These are phyloP conservation scores for Tympanoctomys barrerae DNA, from an alignment of 2,797 vertebrate species.

Conservation along the genomic window DNA sequence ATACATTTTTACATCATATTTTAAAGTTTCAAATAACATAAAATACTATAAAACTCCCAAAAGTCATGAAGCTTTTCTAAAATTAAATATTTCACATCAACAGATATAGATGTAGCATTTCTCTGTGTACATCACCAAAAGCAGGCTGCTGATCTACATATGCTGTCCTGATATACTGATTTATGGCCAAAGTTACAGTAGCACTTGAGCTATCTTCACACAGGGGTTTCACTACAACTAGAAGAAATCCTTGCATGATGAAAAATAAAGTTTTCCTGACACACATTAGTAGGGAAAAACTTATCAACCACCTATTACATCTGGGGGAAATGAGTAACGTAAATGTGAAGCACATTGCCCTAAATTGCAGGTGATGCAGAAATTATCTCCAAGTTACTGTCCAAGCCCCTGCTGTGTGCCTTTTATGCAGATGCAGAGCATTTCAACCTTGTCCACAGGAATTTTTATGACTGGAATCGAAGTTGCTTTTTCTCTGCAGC, in stretches of 20 bases:
- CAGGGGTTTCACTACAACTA: background rate
- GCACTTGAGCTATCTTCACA: background rate
- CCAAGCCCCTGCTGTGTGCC: background rate
- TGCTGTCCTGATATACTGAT: background rate
- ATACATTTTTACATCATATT: conserved; percentile 1
- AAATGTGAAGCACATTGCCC: background rate
- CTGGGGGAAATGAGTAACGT: background rate
- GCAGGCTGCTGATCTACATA: background rate
- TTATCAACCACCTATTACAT: background rate
- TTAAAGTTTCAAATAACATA: background rate
- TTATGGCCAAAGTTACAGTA: background rate
- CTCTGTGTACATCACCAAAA: background rate
- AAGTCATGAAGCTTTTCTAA: background rate
- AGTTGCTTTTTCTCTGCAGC: background rate
- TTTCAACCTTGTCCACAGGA: rapidly evolving
- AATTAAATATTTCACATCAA: background rate
- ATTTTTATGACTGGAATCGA: background rate
- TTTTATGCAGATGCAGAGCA: rapidly evolving
- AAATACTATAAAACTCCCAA: background rate
- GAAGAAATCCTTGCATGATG: background rate
- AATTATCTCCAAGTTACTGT: background rate
- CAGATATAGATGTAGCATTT: background rate
- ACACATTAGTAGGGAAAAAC: background rate
- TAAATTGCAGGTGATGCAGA: background rate
- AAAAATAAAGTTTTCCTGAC: background rate